A percentile compares a stretch with the other conserved stretches of the same genome.
Evolutionary conservation across 2,113 vertebrate species (phyloP).

Genomic region (Lynx canadensis): DNA sequence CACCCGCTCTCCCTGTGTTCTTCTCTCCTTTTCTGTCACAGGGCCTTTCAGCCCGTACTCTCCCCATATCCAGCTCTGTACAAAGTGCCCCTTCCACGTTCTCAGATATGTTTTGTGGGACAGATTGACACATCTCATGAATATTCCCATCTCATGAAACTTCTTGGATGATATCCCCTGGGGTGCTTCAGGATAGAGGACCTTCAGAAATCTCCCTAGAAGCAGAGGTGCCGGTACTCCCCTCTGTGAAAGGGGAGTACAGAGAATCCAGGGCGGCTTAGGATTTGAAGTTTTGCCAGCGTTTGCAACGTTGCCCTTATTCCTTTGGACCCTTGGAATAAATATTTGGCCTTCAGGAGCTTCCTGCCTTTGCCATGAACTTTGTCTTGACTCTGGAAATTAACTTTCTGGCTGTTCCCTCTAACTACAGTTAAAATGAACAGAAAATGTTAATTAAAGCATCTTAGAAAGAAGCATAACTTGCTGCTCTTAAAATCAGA

Average conservation of each 20-base stretch:
- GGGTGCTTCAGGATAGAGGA: background rate
- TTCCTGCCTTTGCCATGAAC: background rate
- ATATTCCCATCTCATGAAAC: background rate
- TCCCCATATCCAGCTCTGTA: background rate
- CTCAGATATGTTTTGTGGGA: background rate
- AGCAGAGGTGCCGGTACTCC: background rate
- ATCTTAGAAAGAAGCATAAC: background rate
- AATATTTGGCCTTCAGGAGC: background rate
- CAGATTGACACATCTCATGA: background rate
- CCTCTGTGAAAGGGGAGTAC: background rate
- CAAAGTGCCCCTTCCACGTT: background rate
- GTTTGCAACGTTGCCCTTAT: background rate
- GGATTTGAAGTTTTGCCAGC: background rate
- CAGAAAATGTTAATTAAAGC: background rate
- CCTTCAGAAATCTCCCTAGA: background rate
- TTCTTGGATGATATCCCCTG: background rate
- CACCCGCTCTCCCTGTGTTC: background rate
- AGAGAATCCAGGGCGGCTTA: background rate
- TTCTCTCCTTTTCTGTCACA: background rate
- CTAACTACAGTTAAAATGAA: constrained; percentile 29
- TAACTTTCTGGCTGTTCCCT: constrained; percentile 3
- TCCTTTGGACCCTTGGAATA: background rate
- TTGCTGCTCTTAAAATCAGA: background rate
- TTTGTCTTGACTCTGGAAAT: constrained; percentile 51
- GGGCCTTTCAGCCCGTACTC: background rate